A percentile compares a stretch with the other conserved stretches of the same genome.
These are phyloP conservation scores for Microcebus ravelobensis DNA, from an alignment of 2,113 vertebrate genomes.

Conservation along the genomic window DNA sequence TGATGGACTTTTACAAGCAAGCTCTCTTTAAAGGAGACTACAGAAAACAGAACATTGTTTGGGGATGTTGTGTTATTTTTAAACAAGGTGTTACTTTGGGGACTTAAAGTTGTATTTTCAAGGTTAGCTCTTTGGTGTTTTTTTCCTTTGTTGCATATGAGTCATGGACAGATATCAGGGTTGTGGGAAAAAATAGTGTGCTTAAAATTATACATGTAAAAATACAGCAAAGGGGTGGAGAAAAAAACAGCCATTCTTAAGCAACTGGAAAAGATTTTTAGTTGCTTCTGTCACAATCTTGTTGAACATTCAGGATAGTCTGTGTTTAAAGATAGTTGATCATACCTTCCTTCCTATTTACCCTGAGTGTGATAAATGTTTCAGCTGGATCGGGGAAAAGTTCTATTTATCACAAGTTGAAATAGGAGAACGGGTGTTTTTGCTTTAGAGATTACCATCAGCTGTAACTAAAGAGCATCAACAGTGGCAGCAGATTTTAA, in stretches of 20 bases:
- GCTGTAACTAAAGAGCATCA: conserved; percentile 49
- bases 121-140: background rate
- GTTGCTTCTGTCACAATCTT: background rate
- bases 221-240: background rate
- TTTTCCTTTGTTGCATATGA: conserved; percentile 40
- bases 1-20: conserved; percentile 55
- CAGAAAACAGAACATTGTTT: conserved; percentile 32
- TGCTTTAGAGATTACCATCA: conserved; percentile 60
- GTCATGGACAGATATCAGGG: background rate
- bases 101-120: conserved; percentile 44
- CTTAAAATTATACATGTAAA: conserved; percentile 53
- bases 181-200: conserved; percentile 25
- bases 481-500: conserved; percentile 42
- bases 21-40: conserved; percentile 51
- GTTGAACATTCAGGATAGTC: conserved; percentile 35
- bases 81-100: conserved; percentile 43
- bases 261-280: conserved; percentile 20
- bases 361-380: conserved; percentile 59
- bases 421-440: conserved; percentile 52
- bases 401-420: conserved; percentile 61
- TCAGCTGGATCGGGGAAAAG: conserved; percentile 21
- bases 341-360: conserved; percentile 55
- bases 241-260: conserved; percentile 17
- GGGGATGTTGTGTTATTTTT: conserved; percentile 40
- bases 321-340: conserved; percentile 57